Evolutionary conservation across 2,888 invertebrate species (phyloP).

Genomic region (Pachliopta kotzebuea): DNA sequence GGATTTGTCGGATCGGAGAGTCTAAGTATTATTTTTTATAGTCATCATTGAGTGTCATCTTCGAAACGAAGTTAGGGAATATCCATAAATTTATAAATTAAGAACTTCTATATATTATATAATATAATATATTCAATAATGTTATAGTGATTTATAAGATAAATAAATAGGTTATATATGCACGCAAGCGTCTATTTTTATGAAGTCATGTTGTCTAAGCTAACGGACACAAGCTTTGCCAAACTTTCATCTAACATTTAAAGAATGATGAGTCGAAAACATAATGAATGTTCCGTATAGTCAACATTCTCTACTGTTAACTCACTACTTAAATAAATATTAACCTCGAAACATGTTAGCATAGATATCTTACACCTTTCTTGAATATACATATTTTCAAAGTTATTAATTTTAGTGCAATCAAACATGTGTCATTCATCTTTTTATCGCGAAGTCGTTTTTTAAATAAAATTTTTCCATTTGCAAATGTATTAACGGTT

Average conservation of each 20-base stretch:
- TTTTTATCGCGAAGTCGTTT: background rate
- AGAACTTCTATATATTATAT: too few relatives aligned
- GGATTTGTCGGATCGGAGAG: too few relatives aligned
- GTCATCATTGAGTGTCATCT: too few relatives aligned
- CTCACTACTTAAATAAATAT: conserved; percentile 20
- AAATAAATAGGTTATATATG: background rate
- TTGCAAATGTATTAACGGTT: background rate
- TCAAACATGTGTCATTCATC: background rate
- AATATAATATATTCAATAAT: too few relatives aligned
- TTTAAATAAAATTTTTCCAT: background rate
- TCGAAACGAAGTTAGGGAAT: too few relatives aligned
- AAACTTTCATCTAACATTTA: conserved; percentile 25
- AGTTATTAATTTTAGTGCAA: background rate
- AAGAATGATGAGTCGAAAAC: conserved; percentile 23
- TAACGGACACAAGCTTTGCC: conserved; percentile 11
- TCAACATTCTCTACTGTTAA: conserved; percentile 12
- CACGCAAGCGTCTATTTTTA: background rate
- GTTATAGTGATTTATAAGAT: background rate
- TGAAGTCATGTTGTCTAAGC: background rate
- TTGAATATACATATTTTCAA: background rate
- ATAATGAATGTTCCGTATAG: conserved; percentile 8
- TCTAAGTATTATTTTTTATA: too few relatives aligned
- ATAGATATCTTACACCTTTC: background rate
- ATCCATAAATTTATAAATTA: too few relatives aligned
- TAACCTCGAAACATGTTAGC: conserved; percentile 23